Conservation (phyloP, 2,113 vertebrate genomes). For the Atrichornis clamosus region DNA sequence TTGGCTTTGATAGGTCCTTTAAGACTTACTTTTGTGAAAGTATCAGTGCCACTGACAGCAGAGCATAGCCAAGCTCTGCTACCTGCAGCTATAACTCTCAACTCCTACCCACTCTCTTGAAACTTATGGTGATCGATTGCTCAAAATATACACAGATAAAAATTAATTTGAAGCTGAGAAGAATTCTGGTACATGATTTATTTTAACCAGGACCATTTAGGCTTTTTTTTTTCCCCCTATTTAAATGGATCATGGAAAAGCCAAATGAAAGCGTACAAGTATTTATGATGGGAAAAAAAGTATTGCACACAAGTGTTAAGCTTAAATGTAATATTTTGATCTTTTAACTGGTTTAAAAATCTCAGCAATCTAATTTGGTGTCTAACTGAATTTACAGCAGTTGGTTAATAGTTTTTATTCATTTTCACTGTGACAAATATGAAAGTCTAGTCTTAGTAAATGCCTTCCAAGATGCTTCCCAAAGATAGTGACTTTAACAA, state of each 20-base stretch:
- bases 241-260: not conserved
- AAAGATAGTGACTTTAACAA: not conserved
- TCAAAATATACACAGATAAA: not conserved
- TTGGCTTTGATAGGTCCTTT: slow-evolving; percentile 54
- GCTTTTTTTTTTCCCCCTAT: not conserved
- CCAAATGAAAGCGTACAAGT: not conserved
- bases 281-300: not conserved
- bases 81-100: not conserved
- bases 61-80: not conserved
- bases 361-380: not conserved
- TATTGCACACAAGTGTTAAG: not conserved
- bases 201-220: not conserved
- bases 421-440: not conserved
- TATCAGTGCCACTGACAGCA: not conserved
- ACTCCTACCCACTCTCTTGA: not conserved
- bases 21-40: not conserved
- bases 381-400: not conserved
- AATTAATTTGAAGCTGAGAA: not conserved
- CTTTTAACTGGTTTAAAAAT: not conserved
- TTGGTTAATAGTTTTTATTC: not conserved
- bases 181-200: not conserved
- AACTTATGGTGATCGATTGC: not conserved
- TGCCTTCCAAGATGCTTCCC: not conserved
- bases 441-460: not conserved
- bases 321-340: not conserved